Base-by-base conservation (phyloP, 2,797 vertebrate genomes). In the Muscicapa comitata region DNA sequence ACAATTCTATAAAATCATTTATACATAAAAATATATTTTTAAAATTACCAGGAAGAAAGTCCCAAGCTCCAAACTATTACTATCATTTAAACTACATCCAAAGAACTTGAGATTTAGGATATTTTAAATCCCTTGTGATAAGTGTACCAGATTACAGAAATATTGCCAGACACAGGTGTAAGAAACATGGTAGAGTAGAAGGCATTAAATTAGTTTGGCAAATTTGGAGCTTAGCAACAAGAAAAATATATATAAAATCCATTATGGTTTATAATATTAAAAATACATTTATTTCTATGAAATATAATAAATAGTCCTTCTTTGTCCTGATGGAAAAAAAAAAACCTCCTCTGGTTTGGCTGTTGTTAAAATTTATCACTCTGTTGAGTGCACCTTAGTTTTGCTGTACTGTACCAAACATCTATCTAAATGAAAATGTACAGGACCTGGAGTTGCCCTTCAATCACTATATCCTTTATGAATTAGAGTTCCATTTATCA, bases 401-500 rank as follows among this genome's bases (percentile, higher is more conserved):
- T 97, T 96, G 85, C 87, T 91, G 73, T 93, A 95, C 88, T 88
- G 90, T 91, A 97, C 76, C 61, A 96, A 97, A 96, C 97, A 98
- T 98, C 98, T 97, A 97, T 97, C 95, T 98, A 98, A 98, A 98
- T 98, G 98, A 98, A 98, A 96, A 97, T 86, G 86, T 96, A 94
- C 26, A 81, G 96, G 97, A 97, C 97, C 94, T 83, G 67, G 97
- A 97, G 97, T 96, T 98, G 97, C 97, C 98, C 97, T 97, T 97
- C 96, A 98, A 98, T 98, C 97, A 98, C 98, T 98, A 97, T 97
- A 98, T 95, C 97, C 96, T 98, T 97, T 97, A 98, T 97, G 98
- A 98, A 98, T 98, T 97, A 98, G 96, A 97, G 94, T 95, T 96
- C 97, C 97, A 98, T 99, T 99, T 98, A 98, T 99, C 98, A 98